phyloP scores from a whole-genome alignment of 2,797 vertebrate genomes.

The Gobionotothen gibberifrons region DNA sequence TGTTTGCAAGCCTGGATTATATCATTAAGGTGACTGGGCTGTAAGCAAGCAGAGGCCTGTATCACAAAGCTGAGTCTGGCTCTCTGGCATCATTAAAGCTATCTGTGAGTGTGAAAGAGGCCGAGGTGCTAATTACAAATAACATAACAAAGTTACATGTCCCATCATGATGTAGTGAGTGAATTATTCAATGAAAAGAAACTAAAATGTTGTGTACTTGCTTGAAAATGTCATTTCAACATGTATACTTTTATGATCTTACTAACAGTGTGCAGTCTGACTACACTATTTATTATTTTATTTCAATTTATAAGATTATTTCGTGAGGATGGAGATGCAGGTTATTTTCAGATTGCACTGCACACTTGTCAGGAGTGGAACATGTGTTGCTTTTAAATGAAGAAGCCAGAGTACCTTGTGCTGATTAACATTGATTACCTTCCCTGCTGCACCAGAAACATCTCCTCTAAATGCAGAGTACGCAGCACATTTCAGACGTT shows the following conservation, averaged over 20 bases:
- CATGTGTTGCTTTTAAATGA: constrained; percentile 5
- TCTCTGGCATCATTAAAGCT: no score
- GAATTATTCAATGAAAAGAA: no score
- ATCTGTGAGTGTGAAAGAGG: no score
- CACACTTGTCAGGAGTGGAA: constrained; percentile 3
- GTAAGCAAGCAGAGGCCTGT: not conserved
- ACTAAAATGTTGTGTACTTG: no score
- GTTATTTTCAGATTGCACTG: not conserved
- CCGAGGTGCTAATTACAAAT: no score
- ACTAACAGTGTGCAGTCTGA: no score
- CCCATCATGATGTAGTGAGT: no score
- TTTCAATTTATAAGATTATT: no score
- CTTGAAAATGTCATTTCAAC: no score
- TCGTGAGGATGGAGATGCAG: not conserved
- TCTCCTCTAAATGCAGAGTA: not conserved
- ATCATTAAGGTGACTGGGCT: not conserved
- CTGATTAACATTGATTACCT: constrained; percentile 3
- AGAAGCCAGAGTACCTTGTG: constrained; percentile 3
- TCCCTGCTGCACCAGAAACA: not conserved
- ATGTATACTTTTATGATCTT: no score
- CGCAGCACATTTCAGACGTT: not conserved
- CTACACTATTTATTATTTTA: no score
- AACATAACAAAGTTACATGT: no score
- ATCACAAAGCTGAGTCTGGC: not conserved
- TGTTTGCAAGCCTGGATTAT: not conserved